phyloP scores from a whole-genome alignment of 1,140 invertebrate species.

The Pogonus chalceus region DNA sequence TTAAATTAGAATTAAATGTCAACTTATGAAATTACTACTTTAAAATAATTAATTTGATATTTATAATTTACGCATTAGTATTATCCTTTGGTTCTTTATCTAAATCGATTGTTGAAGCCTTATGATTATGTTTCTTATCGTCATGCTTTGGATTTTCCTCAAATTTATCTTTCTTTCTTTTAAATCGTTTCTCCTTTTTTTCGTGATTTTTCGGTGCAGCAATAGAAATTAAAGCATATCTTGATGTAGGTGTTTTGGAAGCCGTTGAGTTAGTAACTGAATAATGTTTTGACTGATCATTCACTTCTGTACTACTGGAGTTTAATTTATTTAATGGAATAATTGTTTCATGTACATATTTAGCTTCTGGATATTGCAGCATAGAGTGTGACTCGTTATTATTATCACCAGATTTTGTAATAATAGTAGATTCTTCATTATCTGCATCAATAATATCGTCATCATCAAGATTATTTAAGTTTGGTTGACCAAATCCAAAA shows the following conservation, averaged over 20 bases:
- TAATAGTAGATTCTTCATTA: background rate
- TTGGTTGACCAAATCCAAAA: background rate
- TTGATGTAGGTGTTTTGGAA: background rate
- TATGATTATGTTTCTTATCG: no score
- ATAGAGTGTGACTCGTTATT: background rate
- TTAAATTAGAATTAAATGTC: no score
- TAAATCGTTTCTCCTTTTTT: background rate
- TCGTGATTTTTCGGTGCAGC: background rate
- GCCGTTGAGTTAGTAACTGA: background rate
- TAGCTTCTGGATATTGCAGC: background rate
- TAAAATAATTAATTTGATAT: no score
- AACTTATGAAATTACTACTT: no score
- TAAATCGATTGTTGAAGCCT: no score
- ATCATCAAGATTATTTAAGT: background rate
- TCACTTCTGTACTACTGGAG: background rate
- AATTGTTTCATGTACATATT: background rate
- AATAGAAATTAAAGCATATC: background rate
- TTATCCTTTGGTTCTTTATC: no score
- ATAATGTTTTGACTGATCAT: background rate
- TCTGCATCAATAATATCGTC: background rate
- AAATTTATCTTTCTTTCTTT: background rate
- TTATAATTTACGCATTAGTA: no score
- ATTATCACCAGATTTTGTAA: background rate
- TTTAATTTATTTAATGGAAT: no score
- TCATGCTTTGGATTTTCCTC: background rate